Base-by-base conservation (phyloP, 2,797 vertebrate genomes). In the Coilia nasus region DNA sequence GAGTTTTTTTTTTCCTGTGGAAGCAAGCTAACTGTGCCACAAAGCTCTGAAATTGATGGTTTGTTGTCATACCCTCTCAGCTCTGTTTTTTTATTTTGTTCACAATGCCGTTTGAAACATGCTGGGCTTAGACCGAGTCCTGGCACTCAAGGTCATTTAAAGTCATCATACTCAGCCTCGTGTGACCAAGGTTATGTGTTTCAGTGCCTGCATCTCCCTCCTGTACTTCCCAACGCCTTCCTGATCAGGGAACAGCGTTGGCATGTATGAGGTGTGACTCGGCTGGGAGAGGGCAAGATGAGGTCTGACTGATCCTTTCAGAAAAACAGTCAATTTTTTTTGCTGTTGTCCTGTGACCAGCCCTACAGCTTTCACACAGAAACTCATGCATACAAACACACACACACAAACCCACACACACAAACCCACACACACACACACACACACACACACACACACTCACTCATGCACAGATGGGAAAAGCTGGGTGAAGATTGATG, bases 391-490 rank as follows among this genome's bases (percentile, higher is more conserved):
- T 10, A 47, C 46, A 47, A 3, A 47, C 46, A 47, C 46, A 47
- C 46, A 47, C 46, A 47, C 46, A 47, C 46, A 47, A 3, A 47
- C 21, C 0, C 59, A 64, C n/a, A 64, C 5, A 64, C n/a, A 64
- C n/a, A 23, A n/a, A 62, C n/a, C 7, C 60, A 10, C n/a, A 23
- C 60, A 62, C 3, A 23, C 21, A 62, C 60, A 62, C 60, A 62
- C n/a, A 25, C 60, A 64, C 60, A 64, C 60, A 64, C 60, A 64
- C 60, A 64, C n/a, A 64, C 60, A 64, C 60, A 64, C 21, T n/a
- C 57, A 23, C 57, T n/a, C 57, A 60, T 19, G n/a, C 57, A 60
- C 57, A 60, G 2, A 60, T 19, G n/a, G 35, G 2, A 41, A 5
- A 41, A 41, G 35, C 35, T 41, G 35, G 35, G 35, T 41, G 35